Evolutionary conservation across 2,113 vertebrate species (phyloP).

Genomic region (Psilopogon haemacephalus): DNA sequence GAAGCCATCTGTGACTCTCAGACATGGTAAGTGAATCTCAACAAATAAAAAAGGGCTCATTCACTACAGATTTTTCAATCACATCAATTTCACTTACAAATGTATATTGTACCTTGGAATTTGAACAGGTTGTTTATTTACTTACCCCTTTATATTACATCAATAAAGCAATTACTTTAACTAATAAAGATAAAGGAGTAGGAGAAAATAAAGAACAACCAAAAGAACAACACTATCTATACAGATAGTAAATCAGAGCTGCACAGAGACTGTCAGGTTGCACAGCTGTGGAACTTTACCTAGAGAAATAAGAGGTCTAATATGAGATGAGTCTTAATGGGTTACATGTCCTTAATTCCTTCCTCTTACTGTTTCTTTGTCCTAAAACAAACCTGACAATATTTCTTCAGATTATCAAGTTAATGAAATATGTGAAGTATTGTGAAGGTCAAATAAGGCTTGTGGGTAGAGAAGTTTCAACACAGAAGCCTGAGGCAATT

Average conservation of each 20-base stretch:
- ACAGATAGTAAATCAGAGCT: not conserved
- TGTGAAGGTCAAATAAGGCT: constrained; percentile 20
- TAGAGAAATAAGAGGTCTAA: not conserved
- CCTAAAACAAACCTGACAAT: not conserved
- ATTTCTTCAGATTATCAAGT: not conserved
- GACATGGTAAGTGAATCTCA: not conserved
- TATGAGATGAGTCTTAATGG: not conserved
- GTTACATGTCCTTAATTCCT: not conserved
- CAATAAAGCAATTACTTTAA: not conserved
- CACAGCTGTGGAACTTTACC: not conserved
- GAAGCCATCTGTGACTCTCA: not conserved
- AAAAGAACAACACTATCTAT: not conserved
- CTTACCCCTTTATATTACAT: not conserved
- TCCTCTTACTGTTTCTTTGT: not conserved
- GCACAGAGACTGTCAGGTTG: not conserved
- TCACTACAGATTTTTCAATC: not conserved
- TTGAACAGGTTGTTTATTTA: not conserved
- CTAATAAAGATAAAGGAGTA: not conserved
- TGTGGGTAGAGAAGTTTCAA: constrained; percentile 9
- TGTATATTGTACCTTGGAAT: not conserved
- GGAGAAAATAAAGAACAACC: not conserved
- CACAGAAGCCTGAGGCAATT: constrained; percentile 36
- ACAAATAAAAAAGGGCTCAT: not conserved
- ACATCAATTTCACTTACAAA: not conserved
- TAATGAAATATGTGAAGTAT: not conserved